phyloP scores from a whole-genome alignment of 2,113 vertebrate species.

The Puma concolor region DNA sequence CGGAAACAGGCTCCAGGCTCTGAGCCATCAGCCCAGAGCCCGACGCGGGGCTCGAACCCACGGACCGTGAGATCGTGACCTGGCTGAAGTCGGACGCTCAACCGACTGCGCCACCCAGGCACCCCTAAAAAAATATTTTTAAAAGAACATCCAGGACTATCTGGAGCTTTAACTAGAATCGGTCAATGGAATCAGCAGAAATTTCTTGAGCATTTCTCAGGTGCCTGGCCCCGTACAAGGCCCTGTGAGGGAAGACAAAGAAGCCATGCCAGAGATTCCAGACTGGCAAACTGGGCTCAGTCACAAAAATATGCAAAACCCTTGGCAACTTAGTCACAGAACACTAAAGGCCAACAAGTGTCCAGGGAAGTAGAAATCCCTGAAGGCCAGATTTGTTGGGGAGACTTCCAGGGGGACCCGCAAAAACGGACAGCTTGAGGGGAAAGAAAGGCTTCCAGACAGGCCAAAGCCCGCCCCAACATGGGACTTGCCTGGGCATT shows the following conservation, averaged over 20 bases:
- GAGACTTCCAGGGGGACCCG: conserved; percentile 30
- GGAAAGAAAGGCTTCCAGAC: not conserved
- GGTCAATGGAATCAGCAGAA: not conserved
- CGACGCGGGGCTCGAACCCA: no score
- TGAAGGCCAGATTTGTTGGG: not conserved
- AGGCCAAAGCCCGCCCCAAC: not conserved
- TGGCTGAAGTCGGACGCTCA: no score
- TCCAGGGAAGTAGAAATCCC: conserved; percentile 9
- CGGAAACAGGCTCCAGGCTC: no score
- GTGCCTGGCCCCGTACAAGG: not conserved
- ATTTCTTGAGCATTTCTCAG: not conserved
- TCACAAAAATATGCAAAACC: not conserved
- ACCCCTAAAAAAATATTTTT: no score
- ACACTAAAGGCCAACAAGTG: not conserved
- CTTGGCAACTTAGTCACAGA: not conserved
- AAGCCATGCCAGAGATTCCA: not conserved
- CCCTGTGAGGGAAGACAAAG: not conserved
- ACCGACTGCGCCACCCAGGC: no score
- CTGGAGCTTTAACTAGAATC: not conserved
- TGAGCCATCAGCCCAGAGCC: no score
- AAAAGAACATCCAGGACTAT: not conserved
- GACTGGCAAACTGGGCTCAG: not conserved
- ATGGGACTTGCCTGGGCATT: not conserved
- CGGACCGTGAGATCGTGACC: no score
- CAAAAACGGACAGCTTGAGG: not conserved